These are phyloP conservation scores for Lutra lutra DNA, from an alignment of 2,797 vertebrate species.

Conservation along the genomic window DNA sequence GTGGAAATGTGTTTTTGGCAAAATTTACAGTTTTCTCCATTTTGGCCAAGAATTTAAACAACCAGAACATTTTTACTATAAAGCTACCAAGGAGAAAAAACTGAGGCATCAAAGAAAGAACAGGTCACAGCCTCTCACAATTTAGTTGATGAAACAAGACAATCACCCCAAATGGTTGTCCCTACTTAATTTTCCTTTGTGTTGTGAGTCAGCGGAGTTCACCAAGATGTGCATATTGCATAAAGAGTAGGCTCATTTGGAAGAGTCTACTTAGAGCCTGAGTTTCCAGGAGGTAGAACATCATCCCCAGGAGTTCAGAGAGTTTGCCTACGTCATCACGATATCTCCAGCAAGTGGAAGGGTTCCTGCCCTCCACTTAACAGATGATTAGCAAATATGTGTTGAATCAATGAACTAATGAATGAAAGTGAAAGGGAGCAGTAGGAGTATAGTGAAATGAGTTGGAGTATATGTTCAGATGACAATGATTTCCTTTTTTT, in stretches of 20 bases:
- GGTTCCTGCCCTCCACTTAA: not conserved
- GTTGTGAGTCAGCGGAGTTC: not conserved
- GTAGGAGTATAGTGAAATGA: not conserved
- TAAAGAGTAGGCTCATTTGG: not conserved
- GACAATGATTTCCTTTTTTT: not conserved
- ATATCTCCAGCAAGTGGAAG: not conserved
- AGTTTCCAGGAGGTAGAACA: not conserved
- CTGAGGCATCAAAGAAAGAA: not conserved
- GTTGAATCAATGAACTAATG: not conserved
- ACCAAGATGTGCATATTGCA: not conserved
- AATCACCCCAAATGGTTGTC: not conserved
- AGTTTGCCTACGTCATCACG: not conserved
- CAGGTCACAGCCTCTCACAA: not conserved
- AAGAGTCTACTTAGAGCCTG: not conserved
- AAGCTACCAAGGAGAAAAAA: not conserved
- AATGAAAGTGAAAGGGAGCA: not conserved
- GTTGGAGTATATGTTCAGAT: not conserved
- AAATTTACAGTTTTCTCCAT: not conserved
- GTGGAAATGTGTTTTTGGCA: not conserved
- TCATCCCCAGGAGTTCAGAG: not conserved
- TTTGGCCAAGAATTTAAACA: constrained; percentile 32
- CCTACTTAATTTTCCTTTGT: not conserved
- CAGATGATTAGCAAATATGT: not conserved
- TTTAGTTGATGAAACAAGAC: not conserved
- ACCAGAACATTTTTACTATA: not conserved